Evolutionary conservation across 1,140 invertebrate species (phyloP).

Genomic region (Portunus trituberculatus): DNA sequence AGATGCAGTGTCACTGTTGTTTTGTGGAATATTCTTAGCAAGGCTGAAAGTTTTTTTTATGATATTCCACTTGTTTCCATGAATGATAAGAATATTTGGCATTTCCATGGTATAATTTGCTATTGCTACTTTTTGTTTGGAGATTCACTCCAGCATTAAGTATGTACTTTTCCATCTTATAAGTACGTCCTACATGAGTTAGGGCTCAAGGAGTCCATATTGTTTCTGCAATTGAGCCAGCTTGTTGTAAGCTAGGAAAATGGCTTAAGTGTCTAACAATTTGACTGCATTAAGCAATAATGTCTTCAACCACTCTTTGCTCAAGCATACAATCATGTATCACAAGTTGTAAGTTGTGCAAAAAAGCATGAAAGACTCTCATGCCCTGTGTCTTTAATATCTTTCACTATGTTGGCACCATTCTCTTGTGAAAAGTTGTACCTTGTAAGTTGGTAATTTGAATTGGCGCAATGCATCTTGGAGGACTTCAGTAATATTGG

Average conservation of each 20-base stretch:
- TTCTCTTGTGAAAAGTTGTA: conserved; percentile 61
- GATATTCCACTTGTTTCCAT: conserved; percentile 30
- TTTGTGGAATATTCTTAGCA: too few species aligned
- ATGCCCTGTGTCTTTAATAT: conserved; percentile 46
- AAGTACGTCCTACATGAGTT: conserved; percentile 77
- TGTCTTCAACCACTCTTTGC: conserved; percentile 68
- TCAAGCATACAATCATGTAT: conserved; percentile 58
- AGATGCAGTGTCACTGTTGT: too few species aligned
- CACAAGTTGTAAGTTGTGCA: conserved; percentile 63
- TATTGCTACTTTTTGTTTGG: conserved; percentile 76
- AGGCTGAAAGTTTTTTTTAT: too few species aligned
- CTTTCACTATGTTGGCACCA: conserved; percentile 50
- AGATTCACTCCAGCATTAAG: conserved; percentile 77
- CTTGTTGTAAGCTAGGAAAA: conserved; percentile 51
- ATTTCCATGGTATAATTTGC: conserved; percentile 46
- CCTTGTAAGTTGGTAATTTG: conserved; percentile 56
- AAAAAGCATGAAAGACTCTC: conserved; percentile 48
- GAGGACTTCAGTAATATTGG: conserved; percentile 73
- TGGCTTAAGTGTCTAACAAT: conserved; percentile 54
- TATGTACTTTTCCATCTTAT: conserved; percentile 78
- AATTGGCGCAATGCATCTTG: conserved; percentile 63
- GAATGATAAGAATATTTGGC: not conserved
- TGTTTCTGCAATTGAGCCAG: conserved; percentile 73
- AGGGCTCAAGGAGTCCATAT: conserved; percentile 73
- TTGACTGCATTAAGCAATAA: conserved; percentile 53